Conservation (phyloP, 1,140 invertebrate genomes). For the Trachelipus rathkii region DNA sequence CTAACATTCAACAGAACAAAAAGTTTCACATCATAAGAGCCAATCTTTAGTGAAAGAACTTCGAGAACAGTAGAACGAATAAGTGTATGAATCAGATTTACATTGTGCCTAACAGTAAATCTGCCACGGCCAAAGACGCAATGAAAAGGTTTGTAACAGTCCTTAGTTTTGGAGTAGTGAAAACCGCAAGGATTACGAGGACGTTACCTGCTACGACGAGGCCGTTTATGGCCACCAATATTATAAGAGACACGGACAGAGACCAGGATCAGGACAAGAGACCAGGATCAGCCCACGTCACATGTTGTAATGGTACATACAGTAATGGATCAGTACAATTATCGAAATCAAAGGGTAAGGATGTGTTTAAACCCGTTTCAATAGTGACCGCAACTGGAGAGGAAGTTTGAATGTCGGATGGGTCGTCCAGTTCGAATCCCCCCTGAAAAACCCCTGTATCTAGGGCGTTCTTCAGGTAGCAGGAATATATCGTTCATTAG, state of each 20-base stretch:
- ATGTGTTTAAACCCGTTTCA: constrained; percentile 17
- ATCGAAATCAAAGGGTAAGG: not conserved
- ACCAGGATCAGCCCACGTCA: constrained; percentile 70
- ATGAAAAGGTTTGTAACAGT: constrained; percentile 95
- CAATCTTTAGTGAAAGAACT: constrained; percentile 70
- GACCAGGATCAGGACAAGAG: constrained; percentile 65
- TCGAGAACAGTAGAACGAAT: too few relatives aligned
- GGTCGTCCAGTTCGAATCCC: constrained; percentile 47
- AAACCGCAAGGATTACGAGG: constrained; percentile 86
- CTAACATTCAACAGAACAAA: too few relatives aligned
- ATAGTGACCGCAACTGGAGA: constrained; percentile 64
- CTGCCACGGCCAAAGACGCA: constrained; percentile 84
- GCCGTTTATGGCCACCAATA: constrained; percentile 75
- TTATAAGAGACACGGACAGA: constrained; percentile 65
- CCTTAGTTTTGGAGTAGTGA: constrained; percentile 76
- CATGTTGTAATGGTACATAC: constrained; percentile 65
- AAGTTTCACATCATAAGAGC: constrained; percentile 89
- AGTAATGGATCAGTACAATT: constrained; percentile 67
- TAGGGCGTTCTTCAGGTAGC: constrained; percentile 4
- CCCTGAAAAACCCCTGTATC: not conserved
- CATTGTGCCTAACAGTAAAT: constrained; percentile 76
- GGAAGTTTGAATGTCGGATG: constrained; percentile 88
- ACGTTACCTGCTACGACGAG: constrained; percentile 84
- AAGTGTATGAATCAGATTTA: too few relatives aligned
- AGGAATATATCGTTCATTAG: too few relatives aligned